Conservation (phyloP, 2,797 vertebrate genomes). For the Darevskia mixta region DNA sequence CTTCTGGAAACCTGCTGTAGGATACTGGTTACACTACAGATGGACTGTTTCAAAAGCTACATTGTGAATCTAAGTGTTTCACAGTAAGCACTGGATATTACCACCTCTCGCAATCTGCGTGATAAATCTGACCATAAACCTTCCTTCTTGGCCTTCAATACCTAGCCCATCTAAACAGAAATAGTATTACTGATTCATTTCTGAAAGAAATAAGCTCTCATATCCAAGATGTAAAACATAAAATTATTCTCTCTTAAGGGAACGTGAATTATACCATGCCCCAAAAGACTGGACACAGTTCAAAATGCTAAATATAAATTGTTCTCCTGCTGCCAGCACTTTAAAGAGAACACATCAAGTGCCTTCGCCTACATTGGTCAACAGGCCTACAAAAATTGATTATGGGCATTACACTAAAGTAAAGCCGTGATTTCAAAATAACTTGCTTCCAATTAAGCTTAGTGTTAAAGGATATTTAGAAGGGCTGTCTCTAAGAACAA, state of each 20-base stretch:
- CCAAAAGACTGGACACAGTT: not conserved
- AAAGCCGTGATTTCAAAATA: not conserved
- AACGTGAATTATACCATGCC: not conserved
- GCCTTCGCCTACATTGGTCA: not conserved
- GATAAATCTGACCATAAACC: not conserved
- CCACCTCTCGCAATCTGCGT: not conserved
- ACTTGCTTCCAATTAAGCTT: not conserved
- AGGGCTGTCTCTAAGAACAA: not conserved
- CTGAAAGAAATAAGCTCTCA: not conserved
- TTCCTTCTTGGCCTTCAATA: not conserved
- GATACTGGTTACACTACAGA: not conserved
- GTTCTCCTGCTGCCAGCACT: not conserved
- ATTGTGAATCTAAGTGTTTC: not conserved
- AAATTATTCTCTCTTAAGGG: not conserved
- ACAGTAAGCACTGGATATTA: not conserved
- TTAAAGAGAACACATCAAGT: not conserved
- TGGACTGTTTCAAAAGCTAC: constrained; percentile 12
- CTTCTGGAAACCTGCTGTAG: constrained; percentile 1
- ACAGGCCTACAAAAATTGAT: not conserved
- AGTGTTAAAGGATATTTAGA: not conserved
- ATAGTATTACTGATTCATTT: constrained; percentile 6
- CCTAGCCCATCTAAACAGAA: not conserved
- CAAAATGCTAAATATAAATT: not conserved
- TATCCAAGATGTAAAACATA: not conserved
- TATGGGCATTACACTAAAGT: not conserved